Percentiles rank a stretch among this genome's conserved stretches.
These are phyloP conservation scores for Ammodytes dubius DNA, from an alignment of 2,113 vertebrate species.

Conservation along the genomic window DNA sequence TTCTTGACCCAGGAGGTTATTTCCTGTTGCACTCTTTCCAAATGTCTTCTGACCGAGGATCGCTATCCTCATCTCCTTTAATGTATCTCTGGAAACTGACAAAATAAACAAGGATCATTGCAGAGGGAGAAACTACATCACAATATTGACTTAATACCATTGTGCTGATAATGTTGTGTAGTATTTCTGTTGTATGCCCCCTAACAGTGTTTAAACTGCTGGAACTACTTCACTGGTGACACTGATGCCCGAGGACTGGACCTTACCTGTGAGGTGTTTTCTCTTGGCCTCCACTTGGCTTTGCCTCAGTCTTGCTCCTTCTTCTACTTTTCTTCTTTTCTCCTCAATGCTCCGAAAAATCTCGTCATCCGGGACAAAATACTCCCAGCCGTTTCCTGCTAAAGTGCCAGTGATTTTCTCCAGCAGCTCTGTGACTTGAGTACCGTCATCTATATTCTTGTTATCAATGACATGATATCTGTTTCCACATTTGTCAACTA, in stretches of 20 bases:
- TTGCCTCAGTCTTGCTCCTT: conserved; percentile 40
- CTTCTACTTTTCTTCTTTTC: conserved; percentile 14
- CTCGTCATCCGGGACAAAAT: conserved; percentile 48
- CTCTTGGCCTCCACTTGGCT: conserved; percentile 8
- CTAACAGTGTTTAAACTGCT: neutral
- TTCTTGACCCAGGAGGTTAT: conserved; percentile 42
- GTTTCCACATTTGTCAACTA: conserved; percentile 62
- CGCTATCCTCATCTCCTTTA: conserved; percentile 44
- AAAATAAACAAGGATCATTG: neutral
- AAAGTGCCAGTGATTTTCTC: conserved; percentile 55
- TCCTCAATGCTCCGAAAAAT: conserved; percentile 14
- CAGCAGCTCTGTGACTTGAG: conserved; percentile 59
- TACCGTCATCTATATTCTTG: conserved; percentile 39
- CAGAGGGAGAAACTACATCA: neutral
- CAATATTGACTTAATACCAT: too few species aligned
- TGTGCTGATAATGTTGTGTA: neutral
- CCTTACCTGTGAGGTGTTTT: conserved; percentile 19
- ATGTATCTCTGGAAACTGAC: conserved; percentile 23
- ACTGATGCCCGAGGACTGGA: conserved; percentile 7
- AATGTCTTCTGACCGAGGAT: conserved; percentile 58
- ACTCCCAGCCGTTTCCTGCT: conserved; percentile 19
- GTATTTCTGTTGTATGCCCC: neutral
- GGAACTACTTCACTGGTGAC: neutral
- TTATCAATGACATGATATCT: conserved; percentile 69
- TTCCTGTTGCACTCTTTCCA: conserved; percentile 66